phyloP scores from a whole-genome alignment of 1,140 invertebrate species.

The Dinothrombium tinctorium region DNA sequence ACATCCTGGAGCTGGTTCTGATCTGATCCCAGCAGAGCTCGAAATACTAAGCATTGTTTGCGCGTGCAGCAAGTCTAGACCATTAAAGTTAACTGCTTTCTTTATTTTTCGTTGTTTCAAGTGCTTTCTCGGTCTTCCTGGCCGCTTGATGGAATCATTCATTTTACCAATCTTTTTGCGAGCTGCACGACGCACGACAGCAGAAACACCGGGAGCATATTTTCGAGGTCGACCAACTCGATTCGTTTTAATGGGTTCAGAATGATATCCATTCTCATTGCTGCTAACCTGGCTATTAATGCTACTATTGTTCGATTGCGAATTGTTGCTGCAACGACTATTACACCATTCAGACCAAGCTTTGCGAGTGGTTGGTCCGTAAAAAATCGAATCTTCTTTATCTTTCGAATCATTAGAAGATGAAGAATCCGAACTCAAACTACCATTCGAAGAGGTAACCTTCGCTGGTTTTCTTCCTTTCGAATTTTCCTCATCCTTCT shows the following conservation, averaged over 20 bases:
- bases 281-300: neutral
- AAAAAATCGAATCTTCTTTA: slow-evolving; percentile 20
- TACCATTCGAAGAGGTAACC: neutral
- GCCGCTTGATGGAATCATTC: slow-evolving; percentile 16
- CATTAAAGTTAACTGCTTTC: slow-evolving; percentile 43
- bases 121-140: slow-evolving; percentile 21
- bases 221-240: slow-evolving; percentile 5
- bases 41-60: slow-evolving; percentile 66
- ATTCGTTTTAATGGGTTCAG: neutral
- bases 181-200: slow-evolving; percentile 19
- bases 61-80: slow-evolving; percentile 64
- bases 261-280: neutral
- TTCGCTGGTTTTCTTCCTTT: too few species aligned
- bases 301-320: slow-evolving; percentile 17
- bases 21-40: slow-evolving; percentile 12
- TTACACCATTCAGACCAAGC: slow-evolving; percentile 45
- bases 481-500: too few species aligned
- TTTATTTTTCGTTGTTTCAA: slow-evolving; percentile 30
- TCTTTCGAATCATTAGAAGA: slow-evolving; percentile 20
- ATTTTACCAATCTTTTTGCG: neutral
- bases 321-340: slow-evolving; percentile 16
- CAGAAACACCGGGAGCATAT: slow-evolving; percentile 15
- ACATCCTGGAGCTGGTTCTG: slow-evolving; percentile 49
- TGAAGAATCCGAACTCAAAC: neutral
- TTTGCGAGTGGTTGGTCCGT: slow-evolving; percentile 39